Evolutionary conservation across 2,888 invertebrate species (phyloP).

Genomic region (Hypomecis atomaria): DNA sequence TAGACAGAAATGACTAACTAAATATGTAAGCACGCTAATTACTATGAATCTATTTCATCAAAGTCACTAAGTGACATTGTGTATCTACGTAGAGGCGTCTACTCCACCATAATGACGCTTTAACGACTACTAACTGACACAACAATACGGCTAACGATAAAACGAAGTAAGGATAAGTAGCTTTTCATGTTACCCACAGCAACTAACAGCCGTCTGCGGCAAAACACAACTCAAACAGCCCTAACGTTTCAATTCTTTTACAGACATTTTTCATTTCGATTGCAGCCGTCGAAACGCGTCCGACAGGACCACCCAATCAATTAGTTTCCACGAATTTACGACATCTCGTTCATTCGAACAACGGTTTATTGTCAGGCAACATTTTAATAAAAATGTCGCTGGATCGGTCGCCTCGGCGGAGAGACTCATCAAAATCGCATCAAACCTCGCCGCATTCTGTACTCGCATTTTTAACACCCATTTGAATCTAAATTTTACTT

Average conservation of each 20-base stretch:
- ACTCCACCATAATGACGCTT: slow-evolving; percentile 55
- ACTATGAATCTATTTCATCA: background rate
- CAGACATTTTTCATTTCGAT: slow-evolving; percentile 53
- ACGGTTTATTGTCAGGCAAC: slow-evolving; percentile 59
- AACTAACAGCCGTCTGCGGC: slow-evolving; percentile 57
- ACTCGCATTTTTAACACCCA: slow-evolving; percentile 70
- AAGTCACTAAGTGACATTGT: background rate
- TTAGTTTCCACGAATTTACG: slow-evolving; percentile 62
- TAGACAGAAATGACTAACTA: too few relatives aligned
- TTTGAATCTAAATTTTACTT: slow-evolving; percentile 73
- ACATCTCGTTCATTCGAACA: slow-evolving; percentile 62
- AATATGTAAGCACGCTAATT: slow-evolving; percentile 3
- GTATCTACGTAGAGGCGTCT: slow-evolving; percentile 2
- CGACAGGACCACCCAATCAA: slow-evolving; percentile 58
- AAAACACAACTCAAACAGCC: slow-evolving; percentile 52
- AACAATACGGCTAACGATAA: slow-evolving; percentile 76
- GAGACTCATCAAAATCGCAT: slow-evolving; percentile 76
- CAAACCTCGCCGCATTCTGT: slow-evolving; percentile 59
- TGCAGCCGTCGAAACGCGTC: slow-evolving; percentile 52
- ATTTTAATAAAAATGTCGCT: slow-evolving; percentile 70
- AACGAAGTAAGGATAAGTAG: slow-evolving; percentile 80
- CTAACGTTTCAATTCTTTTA: slow-evolving; percentile 54
- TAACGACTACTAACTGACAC: slow-evolving; percentile 64
- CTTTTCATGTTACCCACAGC: slow-evolving; percentile 72
- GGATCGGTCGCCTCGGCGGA: slow-evolving; percentile 49